Base-by-base conservation (phyloP, 2,113 vertebrate species). In the Etia nguti region DNA sequence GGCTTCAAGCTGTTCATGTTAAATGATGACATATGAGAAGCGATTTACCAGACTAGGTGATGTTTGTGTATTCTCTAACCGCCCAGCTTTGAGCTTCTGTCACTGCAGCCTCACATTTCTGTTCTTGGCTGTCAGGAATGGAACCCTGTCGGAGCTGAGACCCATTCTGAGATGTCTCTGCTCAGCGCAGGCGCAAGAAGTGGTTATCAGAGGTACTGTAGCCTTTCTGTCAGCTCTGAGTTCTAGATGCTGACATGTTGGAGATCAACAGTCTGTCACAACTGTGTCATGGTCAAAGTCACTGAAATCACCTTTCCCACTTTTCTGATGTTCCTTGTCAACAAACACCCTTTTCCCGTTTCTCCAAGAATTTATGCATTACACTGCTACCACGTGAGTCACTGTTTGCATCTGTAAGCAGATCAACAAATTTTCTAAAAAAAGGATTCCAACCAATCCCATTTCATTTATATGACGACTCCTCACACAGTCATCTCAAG, bases 111-210 rank as follows among this genome's bases (percentile, higher is more conserved):
- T 77, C 26, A 52, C 46, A 52, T 34, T 34, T n/a, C 46, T 52
- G 73, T 52, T 52, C 18, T 4, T 52, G 6, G 26, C 10, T n/a
- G 73, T 31, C 26, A 0, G 70, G 26, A 77, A 1, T 77, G 18
- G 16, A 31, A 77, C 46, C 18, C 46, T 52, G 10, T 77, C 6
- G 4, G 70, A 31, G 46, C 18, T 52, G 73, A n/a, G n/a, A n/a
- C n/a, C n/a, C 26, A n/a, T 52, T 77, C 73, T 77, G 73, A 52
- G 46, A 52, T 52, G 26, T 77, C 18, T 77, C 26, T 77, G 73
- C 73, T 77, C 73, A 77, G 73, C 73, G n/a, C 26, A 77, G 26
- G 1, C n/a, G 43, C 16, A 77, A 31, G 46, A 31, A 52, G 46
- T 1, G 3, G 10, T 31, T 52, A 77, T 77, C 46, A 77, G 31